Evolutionary conservation across 2,797 vertebrate genomes (phyloP), one percentile per base, ranked within the genome.

Genomic region (Macropodus opercularis): DNA sequence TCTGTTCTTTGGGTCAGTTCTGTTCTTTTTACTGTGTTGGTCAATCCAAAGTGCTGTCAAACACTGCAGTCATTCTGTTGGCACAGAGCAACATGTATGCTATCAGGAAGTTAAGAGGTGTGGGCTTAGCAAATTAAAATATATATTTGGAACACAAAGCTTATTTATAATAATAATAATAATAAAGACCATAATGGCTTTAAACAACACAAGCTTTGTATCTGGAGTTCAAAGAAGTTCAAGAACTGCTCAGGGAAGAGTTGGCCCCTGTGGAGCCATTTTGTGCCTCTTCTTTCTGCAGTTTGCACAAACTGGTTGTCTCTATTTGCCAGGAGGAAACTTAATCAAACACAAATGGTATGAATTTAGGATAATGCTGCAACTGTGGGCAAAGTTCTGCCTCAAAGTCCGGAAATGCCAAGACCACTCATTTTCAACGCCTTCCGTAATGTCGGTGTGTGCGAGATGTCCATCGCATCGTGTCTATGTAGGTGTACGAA

Each of bases 331-430:
- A 46, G 51, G 40, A 57, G 55, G 49, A 61, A 69, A 78, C 54
- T 3, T 35, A 71, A 69, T 56, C 44, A 42, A 66, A 80, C 61
- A 64, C 2, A 32, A 69, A 73, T 5, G 12, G 50, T 57, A 59
- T 69, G 31, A 79, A 72, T 75, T 52, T 49, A 34, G 56, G 27
- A 65, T 34, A 38, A 17, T 6, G 18, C 50, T 61, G 69, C 22
- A 46, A 66, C 56, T 0, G 60, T 59, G 64, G 67, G 60, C 62
- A 78, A 27, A 43, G 24, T 19, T 55, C 22, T 55, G 56, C 80
- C 65, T 54, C 58, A 80, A 62, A 79, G 73, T 61, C 83, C 80
- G 81, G 80, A 85, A 87, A 84, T 71, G 57, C 59, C 81, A 84
- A 73, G 65, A 74, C 63, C 73, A 38, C 64, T 71, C 54, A 70